Evolutionary conservation across 1,140 invertebrate species (phyloP), one percentile per base, ranked within the genome.

Genomic region (Drosophila kohkoa): DNA sequence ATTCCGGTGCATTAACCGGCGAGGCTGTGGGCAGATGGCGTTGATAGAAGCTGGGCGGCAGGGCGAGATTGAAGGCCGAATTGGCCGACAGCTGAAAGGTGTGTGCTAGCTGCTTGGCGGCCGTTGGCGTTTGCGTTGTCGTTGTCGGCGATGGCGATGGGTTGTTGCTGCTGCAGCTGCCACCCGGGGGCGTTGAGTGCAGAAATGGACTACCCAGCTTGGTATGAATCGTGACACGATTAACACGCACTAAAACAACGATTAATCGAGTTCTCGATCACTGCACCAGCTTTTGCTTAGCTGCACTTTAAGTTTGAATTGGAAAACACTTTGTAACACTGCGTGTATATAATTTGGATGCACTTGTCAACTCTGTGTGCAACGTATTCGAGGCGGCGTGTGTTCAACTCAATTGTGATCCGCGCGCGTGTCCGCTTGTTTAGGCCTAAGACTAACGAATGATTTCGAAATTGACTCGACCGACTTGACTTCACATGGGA

Each of bases 141-240:
- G 59, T 41, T 15, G 74, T 57, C 25, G 74, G 20, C 20, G 20
- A 71, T 49, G 77, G 82, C n/a, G 81, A 90, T 51, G 82, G 68
- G 65, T 82, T 82, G 64, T 80, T 77, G 74, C 74, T 58, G 62
- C 69, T 80, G 80, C 70, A 87, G 75, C 75, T 80, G 58, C 80
- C 86, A 86, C 75, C 83, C 73, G 82, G 64, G 52, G 87, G 82
- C 77, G 87, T 89, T 28, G 65, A 64, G 59, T 76, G 74, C 67
- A 92, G 72, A 63, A 85, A 92, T 77, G 91, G 91, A 83, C 91
- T 92, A 92, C 91, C 91, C 91, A 92, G 91, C 79, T 91, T 92
- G 91, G 74, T 54, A 72, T 45, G 20, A 55, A 58, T 43, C 10
- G 79, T 41, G 32, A 16, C 8, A 16, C 48, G 43, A 7, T 28